These are phyloP conservation scores for Carassius carassius DNA, from an alignment of 2,113 vertebrate genomes.

Conservation along the genomic window DNA sequence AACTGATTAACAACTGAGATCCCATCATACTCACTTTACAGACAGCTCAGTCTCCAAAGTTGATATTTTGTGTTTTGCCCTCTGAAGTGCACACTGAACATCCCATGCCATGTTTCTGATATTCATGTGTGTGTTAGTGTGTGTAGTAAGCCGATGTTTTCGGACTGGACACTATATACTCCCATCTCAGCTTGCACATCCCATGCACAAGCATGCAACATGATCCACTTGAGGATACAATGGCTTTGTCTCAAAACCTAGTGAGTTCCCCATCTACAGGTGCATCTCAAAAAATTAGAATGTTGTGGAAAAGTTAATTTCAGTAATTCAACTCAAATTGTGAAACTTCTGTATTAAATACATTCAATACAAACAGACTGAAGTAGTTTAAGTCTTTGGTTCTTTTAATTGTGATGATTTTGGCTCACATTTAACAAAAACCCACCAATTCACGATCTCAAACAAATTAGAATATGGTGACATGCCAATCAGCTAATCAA, in stretches of 20 bases:
- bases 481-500: too few relatives aligned
- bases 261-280: neutral
- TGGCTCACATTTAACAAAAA: too few relatives aligned
- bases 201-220: slow-evolving; percentile 37
- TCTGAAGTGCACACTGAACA: slow-evolving; percentile 67
- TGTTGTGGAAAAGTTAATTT: too few relatives aligned
- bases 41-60: slow-evolving; percentile 64
- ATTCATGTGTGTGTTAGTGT: slow-evolving; percentile 65
- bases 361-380: too few relatives aligned
- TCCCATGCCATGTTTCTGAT: slow-evolving; percentile 60
- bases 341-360: too few relatives aligned
- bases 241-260: slow-evolving; percentile 12
- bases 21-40: slow-evolving; percentile 58
- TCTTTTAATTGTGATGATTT: too few relatives aligned
- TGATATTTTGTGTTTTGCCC: slow-evolving; percentile 69
- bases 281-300: too few relatives aligned
- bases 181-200: slow-evolving; percentile 50
- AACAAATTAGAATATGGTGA: too few relatives aligned
- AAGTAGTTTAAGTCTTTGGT: too few relatives aligned
- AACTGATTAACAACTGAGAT: neutral
- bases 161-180: slow-evolving; percentile 6
- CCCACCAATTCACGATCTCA: too few relatives aligned
- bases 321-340: too few relatives aligned
- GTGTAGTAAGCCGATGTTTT: neutral
- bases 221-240: slow-evolving; percentile 39